Evolutionary conservation across 2,113 vertebrate species (phyloP), one percentile per base, ranked within the genome.

Genomic region (western clawed frog (Xenopus tropicalis)): DNA sequence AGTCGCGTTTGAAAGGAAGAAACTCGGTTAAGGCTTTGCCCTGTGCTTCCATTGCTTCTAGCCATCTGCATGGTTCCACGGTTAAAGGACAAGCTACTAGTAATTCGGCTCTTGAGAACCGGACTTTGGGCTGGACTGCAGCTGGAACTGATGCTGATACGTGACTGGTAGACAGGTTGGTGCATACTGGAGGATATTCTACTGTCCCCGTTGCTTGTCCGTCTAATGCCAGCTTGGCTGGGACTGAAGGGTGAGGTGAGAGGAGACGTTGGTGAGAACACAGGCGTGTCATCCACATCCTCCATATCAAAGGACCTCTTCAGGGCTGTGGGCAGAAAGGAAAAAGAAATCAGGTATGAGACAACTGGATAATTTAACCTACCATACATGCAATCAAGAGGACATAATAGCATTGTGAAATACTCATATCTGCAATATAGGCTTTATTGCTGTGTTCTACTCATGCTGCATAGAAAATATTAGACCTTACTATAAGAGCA

Each of bases 281-380:
- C 43, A 0, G 82, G 83, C 0, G 75, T 81, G 16, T 90, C 86
- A 0, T 91, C 88, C 48, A 85, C 86, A 80, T 93, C 93, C 48
- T 95, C 93, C 1, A 85, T 86, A 37, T 95, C 93, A 17, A 95
- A 95, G 0, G 94, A 95, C 61, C 91, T 90, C 83, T 94, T 94
- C 76, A 95, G 83, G 0, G 93, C 94, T 96, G 87, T n/a, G 77
- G 43, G 73, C 20, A 78, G 43, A 84, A 14, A 62, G 37, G 19
- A 77, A 8, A 37, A 19, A 48, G 4, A 48, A 14, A 48, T 48
- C 46, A 48, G 46, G 46, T 11, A 20, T 14, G 14, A 46, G 4
- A 46, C 37, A 37, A 9, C 29, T 37, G 6, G 29, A 37, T 37
- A 61, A 22, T 29, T 13, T 3, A 6, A 61, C 59, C 22, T 52